A percentile compares a stretch with the other conserved stretches of the same genome.
These are phyloP conservation scores for Sebastes jordani DNA, from an alignment of 2,797 vertebrate species.

Conservation along the genomic window DNA sequence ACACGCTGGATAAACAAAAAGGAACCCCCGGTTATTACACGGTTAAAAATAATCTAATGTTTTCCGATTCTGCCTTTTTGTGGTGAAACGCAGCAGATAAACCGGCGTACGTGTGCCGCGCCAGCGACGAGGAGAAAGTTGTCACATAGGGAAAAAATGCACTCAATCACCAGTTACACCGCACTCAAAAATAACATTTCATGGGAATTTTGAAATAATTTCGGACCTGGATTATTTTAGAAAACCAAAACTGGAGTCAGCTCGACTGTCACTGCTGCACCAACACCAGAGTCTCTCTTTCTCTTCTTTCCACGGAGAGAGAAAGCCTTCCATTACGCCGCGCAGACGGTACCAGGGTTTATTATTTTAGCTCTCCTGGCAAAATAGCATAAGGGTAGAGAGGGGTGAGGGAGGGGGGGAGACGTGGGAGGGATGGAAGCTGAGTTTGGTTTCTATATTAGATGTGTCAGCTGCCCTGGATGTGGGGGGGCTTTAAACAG, in stretches of 20 bases:
- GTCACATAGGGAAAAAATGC: constrained; percentile 48
- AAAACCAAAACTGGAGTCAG: constrained; percentile 20
- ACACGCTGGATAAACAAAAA: neutral
- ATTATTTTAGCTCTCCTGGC: constrained; percentile 70
- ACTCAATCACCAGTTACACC: constrained; percentile 32
- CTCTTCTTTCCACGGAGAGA: constrained; percentile 53
- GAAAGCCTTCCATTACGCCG: constrained; percentile 57
- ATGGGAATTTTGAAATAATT: constrained; percentile 20
- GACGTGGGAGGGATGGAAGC: constrained; percentile 22
- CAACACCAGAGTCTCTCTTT: constrained; percentile 7
- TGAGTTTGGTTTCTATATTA: constrained; percentile 64
- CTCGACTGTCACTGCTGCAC: constrained; percentile 26
- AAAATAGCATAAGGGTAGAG: constrained; percentile 53
- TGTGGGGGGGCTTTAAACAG: constrained; percentile 62
- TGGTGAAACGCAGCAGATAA: constrained; percentile 12
- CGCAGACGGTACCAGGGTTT: constrained; percentile 63
- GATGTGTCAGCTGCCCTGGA: constrained; percentile 64
- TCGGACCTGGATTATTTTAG: constrained; percentile 10
- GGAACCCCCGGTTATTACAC: neutral
- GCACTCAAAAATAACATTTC: constrained; percentile 36
- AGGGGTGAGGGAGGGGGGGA: neutral
- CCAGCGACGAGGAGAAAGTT: constrained; percentile 18
- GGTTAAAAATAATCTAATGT: neutral
- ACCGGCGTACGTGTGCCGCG: neutral
- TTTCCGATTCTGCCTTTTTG: constrained; percentile 12